Base-by-base conservation (phyloP, 1,140 invertebrate species). In the Bradynema listronoti region DNA sequence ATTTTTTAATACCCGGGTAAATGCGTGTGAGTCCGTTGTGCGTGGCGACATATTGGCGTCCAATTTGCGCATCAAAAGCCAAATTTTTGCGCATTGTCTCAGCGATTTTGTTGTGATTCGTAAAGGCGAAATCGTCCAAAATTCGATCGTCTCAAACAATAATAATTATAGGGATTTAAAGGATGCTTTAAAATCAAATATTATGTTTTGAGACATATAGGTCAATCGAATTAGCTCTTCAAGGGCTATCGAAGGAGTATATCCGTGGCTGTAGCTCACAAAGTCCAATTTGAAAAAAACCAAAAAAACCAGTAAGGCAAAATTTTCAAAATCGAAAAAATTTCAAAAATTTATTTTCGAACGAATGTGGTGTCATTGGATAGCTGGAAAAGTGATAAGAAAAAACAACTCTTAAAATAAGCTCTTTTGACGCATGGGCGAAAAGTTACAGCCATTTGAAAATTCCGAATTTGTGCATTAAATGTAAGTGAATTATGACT, bases 31-130 rank as follows among this genome's bases (percentile, higher is more conserved):
- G 36, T 9, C 67, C 67, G 50, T 52, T 64, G 33, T 72, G 68
- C n/a, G 67, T 69, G 22, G 61, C 68, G 39, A 69, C 50, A 52
- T 73, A 69, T 41, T 69, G 67, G n/a, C 69, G 25, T 11, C 39
- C 9, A 1, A 69, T 22, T 11, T 24, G 33, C 3, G 49, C 24
- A 42, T 69, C 67, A 19, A 36, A 11, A 19, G 54, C 49, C 42
- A 19, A n/a, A 45, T 69, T 69, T 25, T 68, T 47, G 11, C 24
- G 27, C 25, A 69, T 71, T 11, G 29, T 11, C 24, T 51, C 22
- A 56, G 67, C 70, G 14, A 69, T 24, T 11, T 53, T 9, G 33
- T 55, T 25, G 6, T 30, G 30, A 14, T 46, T 54, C 30, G 65
- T 69, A 68, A 68, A 69, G 42, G 57, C 33, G 32, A 64, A 72